Percentiles rank a stretch among this genome's conserved stretches.
Evolutionary conservation across 2,797 vertebrate species (phyloP).

Genomic region (Falco peregrinus): DNA sequence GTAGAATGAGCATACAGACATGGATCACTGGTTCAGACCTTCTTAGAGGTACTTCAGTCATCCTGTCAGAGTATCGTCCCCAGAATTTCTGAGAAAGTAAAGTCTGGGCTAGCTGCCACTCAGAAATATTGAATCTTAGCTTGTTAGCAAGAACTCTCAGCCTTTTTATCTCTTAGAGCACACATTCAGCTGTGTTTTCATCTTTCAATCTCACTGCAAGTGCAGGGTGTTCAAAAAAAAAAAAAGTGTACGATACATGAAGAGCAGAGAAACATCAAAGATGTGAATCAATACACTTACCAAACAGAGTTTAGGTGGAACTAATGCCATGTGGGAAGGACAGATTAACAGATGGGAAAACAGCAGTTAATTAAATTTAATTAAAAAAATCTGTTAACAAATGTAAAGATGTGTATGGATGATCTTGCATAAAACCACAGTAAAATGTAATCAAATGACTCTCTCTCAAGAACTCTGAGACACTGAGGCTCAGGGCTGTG

Average conservation of each 20-base stretch:
- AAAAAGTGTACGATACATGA: background rate
- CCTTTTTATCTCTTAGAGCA: background rate
- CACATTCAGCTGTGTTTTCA: background rate
- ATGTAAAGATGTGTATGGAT: background rate
- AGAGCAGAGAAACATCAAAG: background rate
- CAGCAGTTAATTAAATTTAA: background rate
- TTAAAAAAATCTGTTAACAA: background rate
- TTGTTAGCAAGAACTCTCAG: background rate
- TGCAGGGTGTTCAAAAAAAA: background rate
- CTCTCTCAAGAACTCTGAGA: background rate
- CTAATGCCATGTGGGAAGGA: background rate
- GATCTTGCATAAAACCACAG: background rate
- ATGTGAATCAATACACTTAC: background rate
- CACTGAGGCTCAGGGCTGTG: rapidly evolving
- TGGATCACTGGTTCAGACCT: background rate
- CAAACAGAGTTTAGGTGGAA: background rate
- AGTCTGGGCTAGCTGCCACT: background rate
- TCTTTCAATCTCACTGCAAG: background rate
- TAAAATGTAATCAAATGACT: background rate
- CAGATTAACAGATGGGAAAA: background rate
- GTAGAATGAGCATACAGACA: background rate
- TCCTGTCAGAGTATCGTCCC: background rate
- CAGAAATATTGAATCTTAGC: background rate
- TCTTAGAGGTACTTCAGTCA: background rate
- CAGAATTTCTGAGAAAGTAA: background rate